phyloP scores from a whole-genome alignment of 2,888 invertebrate genomes.

The Tortrix viridana region DNA sequence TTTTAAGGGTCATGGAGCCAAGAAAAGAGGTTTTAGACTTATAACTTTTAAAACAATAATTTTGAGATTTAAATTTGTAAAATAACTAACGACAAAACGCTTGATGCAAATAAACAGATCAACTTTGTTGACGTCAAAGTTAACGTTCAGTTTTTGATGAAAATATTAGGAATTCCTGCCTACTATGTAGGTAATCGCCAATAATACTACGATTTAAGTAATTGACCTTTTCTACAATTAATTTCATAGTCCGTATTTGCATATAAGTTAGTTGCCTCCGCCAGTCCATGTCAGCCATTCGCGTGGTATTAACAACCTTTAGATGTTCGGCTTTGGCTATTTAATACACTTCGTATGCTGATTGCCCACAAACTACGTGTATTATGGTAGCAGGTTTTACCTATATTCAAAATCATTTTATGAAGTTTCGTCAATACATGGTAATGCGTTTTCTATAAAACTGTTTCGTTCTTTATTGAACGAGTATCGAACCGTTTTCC shows the following conservation, averaged over 20 bases:
- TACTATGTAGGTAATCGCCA: constrained; percentile 17
- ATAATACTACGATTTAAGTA: constrained; percentile 32
- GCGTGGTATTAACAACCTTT: constrained; percentile 19
- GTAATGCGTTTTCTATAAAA: background rate
- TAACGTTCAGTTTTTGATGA: constrained; percentile 19
- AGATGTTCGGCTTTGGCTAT: constrained; percentile 30
- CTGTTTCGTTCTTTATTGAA: background rate
- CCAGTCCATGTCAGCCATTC: constrained; percentile 18
- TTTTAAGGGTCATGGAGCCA: too few relatives aligned
- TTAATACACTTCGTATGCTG: constrained; percentile 35
- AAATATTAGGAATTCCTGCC: constrained; percentile 13
- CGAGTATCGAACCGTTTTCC: background rate
- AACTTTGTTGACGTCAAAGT: constrained; percentile 8
- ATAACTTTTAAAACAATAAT: too few relatives aligned
- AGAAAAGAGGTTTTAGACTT: too few relatives aligned
- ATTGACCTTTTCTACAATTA: constrained; percentile 37
- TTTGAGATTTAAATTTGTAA: too few relatives aligned
- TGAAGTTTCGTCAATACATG: background rate
- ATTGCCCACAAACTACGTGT: constrained; percentile 29
- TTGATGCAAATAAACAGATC: too few relatives aligned
- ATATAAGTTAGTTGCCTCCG: constrained; percentile 27
- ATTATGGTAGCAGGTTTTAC: constrained; percentile 33
- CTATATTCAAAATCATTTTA: constrained; percentile 15
- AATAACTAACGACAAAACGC: too few relatives aligned
- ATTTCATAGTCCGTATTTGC: constrained; percentile 30